Conservation (phyloP, 2,888 invertebrate genomes). For the Mesoligia furuncula region DNA sequence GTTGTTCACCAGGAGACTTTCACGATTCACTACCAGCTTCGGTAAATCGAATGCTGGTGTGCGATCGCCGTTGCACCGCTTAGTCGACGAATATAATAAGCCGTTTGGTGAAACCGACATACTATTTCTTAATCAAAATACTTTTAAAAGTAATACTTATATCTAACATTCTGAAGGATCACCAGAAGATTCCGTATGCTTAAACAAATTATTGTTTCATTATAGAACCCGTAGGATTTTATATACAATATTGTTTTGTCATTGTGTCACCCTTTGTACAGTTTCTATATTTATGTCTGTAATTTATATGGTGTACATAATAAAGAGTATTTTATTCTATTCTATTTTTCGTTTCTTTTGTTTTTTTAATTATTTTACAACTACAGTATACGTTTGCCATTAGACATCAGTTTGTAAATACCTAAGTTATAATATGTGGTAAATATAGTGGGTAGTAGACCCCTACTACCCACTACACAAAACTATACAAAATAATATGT, state of each 20-base stretch:
- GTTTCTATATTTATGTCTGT: too few species aligned
- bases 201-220: neutral
- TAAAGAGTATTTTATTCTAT: too few species aligned
- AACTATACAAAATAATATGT: too few species aligned
- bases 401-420: neutral
- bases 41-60: neutral
- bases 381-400: too few species aligned
- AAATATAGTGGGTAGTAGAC: neutral
- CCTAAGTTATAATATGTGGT: neutral
- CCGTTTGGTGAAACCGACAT: neutral
- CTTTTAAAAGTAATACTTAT: neutral
- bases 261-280: too few species aligned
- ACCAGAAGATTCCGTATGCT: neutral
- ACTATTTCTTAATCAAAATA: neutral
- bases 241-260: too few species aligned
- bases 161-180: neutral
- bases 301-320: too few species aligned
- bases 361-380: too few species aligned
- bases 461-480: too few species aligned
- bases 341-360: too few species aligned
- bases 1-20: neutral
- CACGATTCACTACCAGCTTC: slow-evolving; percentile 1
- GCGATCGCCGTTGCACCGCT: neutral
- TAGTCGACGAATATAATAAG: too few species aligned
- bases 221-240: neutral